These are phyloP conservation scores for Gallirallus australis DNA, from an alignment of 2,797 vertebrate species.

Conservation along the genomic window DNA sequence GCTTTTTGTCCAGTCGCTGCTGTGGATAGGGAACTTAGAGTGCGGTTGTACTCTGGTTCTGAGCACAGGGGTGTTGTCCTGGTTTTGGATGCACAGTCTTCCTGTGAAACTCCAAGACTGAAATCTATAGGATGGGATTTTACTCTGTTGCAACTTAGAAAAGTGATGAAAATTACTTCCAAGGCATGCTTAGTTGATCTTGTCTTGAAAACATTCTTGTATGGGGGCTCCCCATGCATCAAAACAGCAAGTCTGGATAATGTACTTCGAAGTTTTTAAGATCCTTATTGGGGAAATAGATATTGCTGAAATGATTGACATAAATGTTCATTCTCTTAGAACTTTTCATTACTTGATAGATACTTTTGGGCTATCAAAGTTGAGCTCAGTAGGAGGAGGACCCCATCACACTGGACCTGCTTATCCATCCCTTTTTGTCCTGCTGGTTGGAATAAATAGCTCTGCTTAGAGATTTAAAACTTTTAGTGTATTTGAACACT, in stretches of 20 bases:
- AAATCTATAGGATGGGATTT: not conserved
- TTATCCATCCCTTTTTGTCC: not conserved
- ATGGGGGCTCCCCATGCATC: not conserved
- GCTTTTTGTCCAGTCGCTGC: not conserved
- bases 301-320: not conserved
- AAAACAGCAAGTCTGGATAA: not conserved
- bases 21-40: not conserved
- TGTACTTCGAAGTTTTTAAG: not conserved
- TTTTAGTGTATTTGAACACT: not conserved
- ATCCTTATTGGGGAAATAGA: rapidly evolving
- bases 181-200: not conserved
- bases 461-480: not conserved
- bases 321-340: not conserved
- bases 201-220: not conserved
- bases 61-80: not conserved
- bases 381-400: not conserved
- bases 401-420: not conserved
- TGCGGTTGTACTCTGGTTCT: not conserved
- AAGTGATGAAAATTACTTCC: not conserved
- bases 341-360: not conserved
- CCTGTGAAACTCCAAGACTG: not conserved
- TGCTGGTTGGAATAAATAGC: not conserved
- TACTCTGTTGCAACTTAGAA: not conserved
- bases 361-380: not conserved
- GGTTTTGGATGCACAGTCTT: not conserved